Conservation (phyloP, 2,888 invertebrate species). For the Boloria selene region DNA sequence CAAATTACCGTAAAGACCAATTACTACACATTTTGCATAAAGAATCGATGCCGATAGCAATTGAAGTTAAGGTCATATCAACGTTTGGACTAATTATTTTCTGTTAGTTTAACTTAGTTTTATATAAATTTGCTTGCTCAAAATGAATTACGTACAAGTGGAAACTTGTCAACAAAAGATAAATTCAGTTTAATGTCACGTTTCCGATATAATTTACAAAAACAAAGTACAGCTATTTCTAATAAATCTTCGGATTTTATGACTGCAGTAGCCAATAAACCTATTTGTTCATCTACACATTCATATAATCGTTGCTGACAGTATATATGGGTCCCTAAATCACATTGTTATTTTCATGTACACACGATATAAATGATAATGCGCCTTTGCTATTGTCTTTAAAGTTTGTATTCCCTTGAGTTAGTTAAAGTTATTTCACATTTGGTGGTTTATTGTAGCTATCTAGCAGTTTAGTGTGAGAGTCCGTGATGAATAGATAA, state of each 20-base stretch:
- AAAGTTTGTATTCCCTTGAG: constrained; percentile 38
- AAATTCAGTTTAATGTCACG: neutral
- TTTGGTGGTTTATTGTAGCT: constrained; percentile 21
- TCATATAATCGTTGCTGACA: constrained; percentile 72
- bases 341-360: constrained; percentile 66
- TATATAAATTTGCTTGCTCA: neutral
- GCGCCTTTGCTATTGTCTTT: constrained; percentile 36
- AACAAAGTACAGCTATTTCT: constrained; percentile 44
- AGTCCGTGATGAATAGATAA: constrained; percentile 25
- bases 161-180: neutral
- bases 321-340: constrained; percentile 69
- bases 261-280: constrained; percentile 74
- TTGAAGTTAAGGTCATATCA: constrained; percentile 27
- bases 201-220: constrained; percentile 1
- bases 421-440: neutral
- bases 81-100: constrained; percentile 20
- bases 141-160: too few relatives aligned
- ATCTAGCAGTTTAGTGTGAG: constrained; percentile 24
- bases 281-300: constrained; percentile 73
- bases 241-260: constrained; percentile 73
- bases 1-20: constrained; percentile 31
- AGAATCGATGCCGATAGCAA: constrained; percentile 19
- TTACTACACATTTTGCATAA: constrained; percentile 23
- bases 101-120: neutral
- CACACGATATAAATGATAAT: constrained; percentile 36